phyloP scores from a whole-genome alignment of 2,888 invertebrate genomes.

The Tortricodes alternella region DNA sequence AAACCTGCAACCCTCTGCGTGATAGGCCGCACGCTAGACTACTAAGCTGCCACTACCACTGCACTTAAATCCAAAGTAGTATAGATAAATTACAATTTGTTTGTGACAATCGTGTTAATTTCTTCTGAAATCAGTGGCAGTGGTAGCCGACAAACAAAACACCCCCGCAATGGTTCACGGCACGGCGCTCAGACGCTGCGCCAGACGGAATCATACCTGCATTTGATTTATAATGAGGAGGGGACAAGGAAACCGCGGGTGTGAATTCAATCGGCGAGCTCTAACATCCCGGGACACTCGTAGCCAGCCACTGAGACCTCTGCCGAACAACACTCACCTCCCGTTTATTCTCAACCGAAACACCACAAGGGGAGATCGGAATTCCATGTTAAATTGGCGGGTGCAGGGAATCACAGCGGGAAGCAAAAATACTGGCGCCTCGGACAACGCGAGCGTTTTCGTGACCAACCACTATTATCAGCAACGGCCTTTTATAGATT shows the following conservation, averaged over 20 bases:
- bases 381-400: slow-evolving; percentile 55
- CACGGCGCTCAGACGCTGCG: slow-evolving; percentile 62
- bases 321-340: slow-evolving; percentile 38
- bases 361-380: slow-evolving; percentile 34
- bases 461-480: slow-evolving; percentile 76
- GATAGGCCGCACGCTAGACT: too few relatives aligned
- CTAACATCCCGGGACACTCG: slow-evolving; percentile 55
- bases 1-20: too few relatives aligned
- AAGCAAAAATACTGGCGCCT: slow-evolving; percentile 70
- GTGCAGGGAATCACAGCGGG: slow-evolving; percentile 69
- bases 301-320: slow-evolving; percentile 51
- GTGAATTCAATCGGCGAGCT: slow-evolving; percentile 71
- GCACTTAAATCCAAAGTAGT: neutral
- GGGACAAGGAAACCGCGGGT: slow-evolving; percentile 70
- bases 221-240: slow-evolving; percentile 79
- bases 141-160: slow-evolving; percentile 31
- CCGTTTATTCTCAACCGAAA: slow-evolving; percentile 27
- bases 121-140: slow-evolving; percentile 23
- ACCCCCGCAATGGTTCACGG: slow-evolving; percentile 38
- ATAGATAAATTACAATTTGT: slow-evolving; percentile 6
- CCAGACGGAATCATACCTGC: slow-evolving; percentile 75
- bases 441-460: slow-evolving; percentile 64
- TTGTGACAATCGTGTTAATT: slow-evolving; percentile 9
- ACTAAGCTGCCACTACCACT: too few relatives aligned
- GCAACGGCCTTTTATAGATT: slow-evolving; percentile 62